Percentiles rank a stretch among this genome's conserved stretches.
phyloP scores from a whole-genome alignment of 2,888 invertebrate species.

The Chelonus formosanus region DNA sequence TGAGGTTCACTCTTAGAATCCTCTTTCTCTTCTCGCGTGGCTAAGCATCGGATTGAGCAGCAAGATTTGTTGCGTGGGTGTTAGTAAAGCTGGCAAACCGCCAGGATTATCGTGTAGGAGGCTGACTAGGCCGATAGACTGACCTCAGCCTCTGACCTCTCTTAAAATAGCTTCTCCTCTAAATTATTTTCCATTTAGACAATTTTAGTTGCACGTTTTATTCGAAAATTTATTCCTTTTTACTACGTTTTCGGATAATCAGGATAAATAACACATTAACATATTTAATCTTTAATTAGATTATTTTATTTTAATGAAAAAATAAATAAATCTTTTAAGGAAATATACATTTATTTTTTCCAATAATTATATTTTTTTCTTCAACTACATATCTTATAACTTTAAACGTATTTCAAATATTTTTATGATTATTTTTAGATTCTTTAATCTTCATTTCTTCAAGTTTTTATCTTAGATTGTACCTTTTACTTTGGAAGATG shows the following conservation, averaged over 20 bases:
- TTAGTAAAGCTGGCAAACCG: constrained; percentile 51
- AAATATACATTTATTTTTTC: too few species aligned
- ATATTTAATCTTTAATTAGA: too few species aligned
- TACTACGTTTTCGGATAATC: too few species aligned
- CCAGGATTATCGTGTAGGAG: constrained; percentile 61
- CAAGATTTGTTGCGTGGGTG: constrained; percentile 37
- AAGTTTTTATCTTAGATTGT: constrained; percentile 27
- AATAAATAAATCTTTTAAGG: too few species aligned
- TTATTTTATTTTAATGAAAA: too few species aligned
- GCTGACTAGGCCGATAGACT: constrained; percentile 63
- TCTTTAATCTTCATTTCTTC: constrained; percentile 32
- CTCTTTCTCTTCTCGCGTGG: constrained; percentile 20
- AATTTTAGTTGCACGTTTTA: too few species aligned
- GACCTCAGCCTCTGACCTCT: constrained; percentile 66
- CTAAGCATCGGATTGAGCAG: constrained; percentile 16
- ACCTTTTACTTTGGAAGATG: constrained; percentile 8
- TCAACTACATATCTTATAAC: too few species aligned
- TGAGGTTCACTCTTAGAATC: constrained; percentile 29
- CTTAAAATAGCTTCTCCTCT: constrained; percentile 58
- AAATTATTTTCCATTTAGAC: background rate
- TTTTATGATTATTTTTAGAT: constrained; percentile 16
- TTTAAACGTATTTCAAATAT: too few species aligned
- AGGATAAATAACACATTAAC: too few species aligned
- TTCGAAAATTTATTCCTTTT: too few species aligned
- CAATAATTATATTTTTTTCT: too few species aligned